These are phyloP conservation scores for Dromius quadrimaculatus DNA, from an alignment of 2,888 invertebrate genomes.

Conservation along the genomic window DNA sequence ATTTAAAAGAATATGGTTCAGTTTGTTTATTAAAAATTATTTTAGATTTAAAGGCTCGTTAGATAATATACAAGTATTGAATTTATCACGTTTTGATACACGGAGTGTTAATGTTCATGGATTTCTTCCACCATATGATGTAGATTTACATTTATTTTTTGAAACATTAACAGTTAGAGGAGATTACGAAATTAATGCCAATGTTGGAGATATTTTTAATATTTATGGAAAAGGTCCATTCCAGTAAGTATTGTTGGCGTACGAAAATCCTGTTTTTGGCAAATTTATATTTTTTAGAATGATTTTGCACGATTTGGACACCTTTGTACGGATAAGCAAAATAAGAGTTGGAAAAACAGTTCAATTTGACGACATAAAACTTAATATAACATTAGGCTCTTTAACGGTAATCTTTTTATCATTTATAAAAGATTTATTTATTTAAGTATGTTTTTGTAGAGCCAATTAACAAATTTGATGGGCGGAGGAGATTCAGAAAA, in stretches of 20 bases:
- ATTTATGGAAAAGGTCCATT: slow-evolving; percentile 65
- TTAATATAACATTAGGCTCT: slow-evolving; percentile 1
- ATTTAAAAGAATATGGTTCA: neutral
- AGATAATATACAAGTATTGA: slow-evolving; percentile 62
- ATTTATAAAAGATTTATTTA: neutral
- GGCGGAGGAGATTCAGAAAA: slow-evolving; percentile 62
- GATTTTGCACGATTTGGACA: slow-evolving; percentile 7
- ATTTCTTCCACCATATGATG: neutral
- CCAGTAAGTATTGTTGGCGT: slow-evolving; percentile 59
- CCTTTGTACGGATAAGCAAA: neutral
- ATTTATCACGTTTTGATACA: slow-evolving; percentile 63
- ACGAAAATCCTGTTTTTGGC: no score
- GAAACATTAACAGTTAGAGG: slow-evolving; percentile 63
- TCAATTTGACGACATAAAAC: neutral
- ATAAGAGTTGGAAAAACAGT: neutral
- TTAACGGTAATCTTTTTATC: slow-evolving; percentile 6
- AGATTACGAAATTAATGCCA: slow-evolving; percentile 63
- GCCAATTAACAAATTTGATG: slow-evolving; percentile 64
- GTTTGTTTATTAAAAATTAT: slow-evolving; percentile 48
- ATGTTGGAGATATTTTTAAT: slow-evolving; percentile 62
- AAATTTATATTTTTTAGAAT: slow-evolving; percentile 17
- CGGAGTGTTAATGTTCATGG: slow-evolving; percentile 13
- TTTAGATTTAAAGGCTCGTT: slow-evolving; percentile 63
- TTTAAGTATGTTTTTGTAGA: slow-evolving; percentile 57
- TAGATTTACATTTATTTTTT: slow-evolving; percentile 64